Conservation (phyloP, 1,140 invertebrate genomes). For the Scaptomyza montana region DNA sequence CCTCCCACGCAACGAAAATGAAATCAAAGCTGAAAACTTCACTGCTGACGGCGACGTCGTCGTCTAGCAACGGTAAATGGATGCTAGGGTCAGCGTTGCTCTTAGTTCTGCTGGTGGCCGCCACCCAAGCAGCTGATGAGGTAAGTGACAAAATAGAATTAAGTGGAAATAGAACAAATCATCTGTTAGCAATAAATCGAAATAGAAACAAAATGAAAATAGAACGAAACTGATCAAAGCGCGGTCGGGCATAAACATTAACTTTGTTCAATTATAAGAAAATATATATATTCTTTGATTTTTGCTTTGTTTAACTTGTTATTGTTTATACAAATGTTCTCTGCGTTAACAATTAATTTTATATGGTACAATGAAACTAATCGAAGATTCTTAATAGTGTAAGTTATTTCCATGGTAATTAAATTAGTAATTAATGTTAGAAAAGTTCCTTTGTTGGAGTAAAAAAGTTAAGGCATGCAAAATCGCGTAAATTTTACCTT, state of each 20-base stretch:
- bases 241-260: too few relatives aligned
- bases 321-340: not conserved
- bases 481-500: too few relatives aligned
- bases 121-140: constrained; percentile 74
- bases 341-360: constrained; percentile 4
- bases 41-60: constrained; percentile 36
- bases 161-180: constrained; percentile 1
- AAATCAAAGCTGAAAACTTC: constrained; percentile 70
- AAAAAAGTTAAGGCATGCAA: too few relatives aligned
- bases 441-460: too few relatives aligned
- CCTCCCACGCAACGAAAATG: constrained; percentile 54
- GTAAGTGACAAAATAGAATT: constrained; percentile 43
- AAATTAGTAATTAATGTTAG: too few relatives aligned
- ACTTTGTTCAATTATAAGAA: not conserved
- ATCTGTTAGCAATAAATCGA: not conserved
- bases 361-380: constrained; percentile 8
- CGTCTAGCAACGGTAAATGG: constrained; percentile 50
- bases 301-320: not conserved
- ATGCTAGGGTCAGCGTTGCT: constrained; percentile 55
- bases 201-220: not conserved
- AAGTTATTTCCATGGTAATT: too few relatives aligned
- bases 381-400: not conserved
- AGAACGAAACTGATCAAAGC: not conserved
- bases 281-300: not conserved
- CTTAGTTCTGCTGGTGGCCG: constrained; percentile 55